A percentile compares a stretch with the other conserved stretches of the same genome.
phyloP scores from a whole-genome alignment of 2,888 invertebrate genomes.

The Lordiphosa fenestrarum region DNA sequence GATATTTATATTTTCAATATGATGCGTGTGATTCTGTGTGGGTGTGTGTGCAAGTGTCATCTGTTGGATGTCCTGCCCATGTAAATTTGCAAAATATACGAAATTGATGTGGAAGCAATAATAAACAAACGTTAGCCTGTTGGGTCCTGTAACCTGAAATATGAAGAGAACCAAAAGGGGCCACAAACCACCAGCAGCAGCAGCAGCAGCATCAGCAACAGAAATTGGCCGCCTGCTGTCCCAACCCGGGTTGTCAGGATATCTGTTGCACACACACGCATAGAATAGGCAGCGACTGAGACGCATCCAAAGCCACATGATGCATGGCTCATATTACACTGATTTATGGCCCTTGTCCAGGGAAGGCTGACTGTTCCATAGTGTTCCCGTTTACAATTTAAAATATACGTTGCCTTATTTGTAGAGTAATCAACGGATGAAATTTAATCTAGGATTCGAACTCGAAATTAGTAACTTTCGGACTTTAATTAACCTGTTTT shows the following conservation, averaged over 20 bases:
- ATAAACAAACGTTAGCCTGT: slow-evolving; percentile 29
- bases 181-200: slow-evolving; percentile 8
- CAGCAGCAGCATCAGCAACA: slow-evolving; percentile 20
- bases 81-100: slow-evolving; percentile 40
- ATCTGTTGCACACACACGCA: slow-evolving; percentile 40
- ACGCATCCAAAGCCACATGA: slow-evolving; percentile 32
- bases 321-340: slow-evolving; percentile 62
- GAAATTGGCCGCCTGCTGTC: slow-evolving; percentile 12
- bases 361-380: slow-evolving; percentile 8
- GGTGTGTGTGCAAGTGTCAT: slow-evolving; percentile 15
- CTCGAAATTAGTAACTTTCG: too few relatives aligned
- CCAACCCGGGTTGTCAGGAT: slow-evolving; percentile 41
- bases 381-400: too few relatives aligned
- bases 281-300: slow-evolving; percentile 1
- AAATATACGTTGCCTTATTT: too few relatives aligned
- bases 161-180: slow-evolving; percentile 28
- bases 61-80: slow-evolving; percentile 28
- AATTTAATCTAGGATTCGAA: too few relatives aligned
- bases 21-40: background rate
- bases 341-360: slow-evolving; percentile 51
- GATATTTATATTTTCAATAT: slow-evolving; percentile 5
- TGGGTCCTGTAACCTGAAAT: slow-evolving; percentile 19
- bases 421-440: too few relatives aligned
- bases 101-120: slow-evolving; percentile 35
- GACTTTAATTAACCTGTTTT: too few relatives aligned